These are phyloP conservation scores for Gopherus evgoodei DNA, from an alignment of 2,113 vertebrate species.

Conservation along the genomic window DNA sequence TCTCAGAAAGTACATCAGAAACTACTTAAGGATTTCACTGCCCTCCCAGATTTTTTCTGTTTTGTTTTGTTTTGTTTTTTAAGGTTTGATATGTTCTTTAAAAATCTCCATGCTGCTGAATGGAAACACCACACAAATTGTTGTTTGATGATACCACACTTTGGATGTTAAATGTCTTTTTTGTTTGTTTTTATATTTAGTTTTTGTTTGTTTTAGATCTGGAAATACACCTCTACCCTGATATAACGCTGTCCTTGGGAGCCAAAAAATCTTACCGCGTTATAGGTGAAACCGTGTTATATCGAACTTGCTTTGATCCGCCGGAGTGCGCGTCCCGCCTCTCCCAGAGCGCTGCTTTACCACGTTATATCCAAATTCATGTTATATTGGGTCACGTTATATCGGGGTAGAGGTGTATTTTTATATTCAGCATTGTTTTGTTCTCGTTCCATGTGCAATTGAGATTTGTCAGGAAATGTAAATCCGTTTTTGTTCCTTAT, in stretches of 20 bases:
- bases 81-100: neutral
- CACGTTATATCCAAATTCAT: no score
- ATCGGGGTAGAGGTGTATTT: neutral
- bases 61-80: slow-evolving; percentile 41
- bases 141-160: slow-evolving; percentile 55
- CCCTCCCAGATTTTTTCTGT: neutral
- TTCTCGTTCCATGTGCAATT: slow-evolving; percentile 61
- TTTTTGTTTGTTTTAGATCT: slow-evolving; percentile 45
- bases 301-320: no score
- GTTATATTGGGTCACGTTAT: no score
- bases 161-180: slow-evolving; percentile 58
- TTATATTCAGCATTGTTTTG: slow-evolving; percentile 36
- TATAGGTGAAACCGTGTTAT: no score
- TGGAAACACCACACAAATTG: slow-evolving; percentile 43
- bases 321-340: no score
- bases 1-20: neutral
- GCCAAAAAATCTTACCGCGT: no score
- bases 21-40: neutral
- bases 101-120: slow-evolving; percentile 24
- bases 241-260: no score
- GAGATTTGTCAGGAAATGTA: slow-evolving; percentile 54
- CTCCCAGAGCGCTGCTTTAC: no score
- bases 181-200: neutral
- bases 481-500: slow-evolving; percentile 68
- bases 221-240: slow-evolving; percentile 17